Evolutionary conservation across 2,888 invertebrate species (phyloP), one percentile per base, ranked within the genome.

Genomic region (Leptinotarsa peninsularis): DNA sequence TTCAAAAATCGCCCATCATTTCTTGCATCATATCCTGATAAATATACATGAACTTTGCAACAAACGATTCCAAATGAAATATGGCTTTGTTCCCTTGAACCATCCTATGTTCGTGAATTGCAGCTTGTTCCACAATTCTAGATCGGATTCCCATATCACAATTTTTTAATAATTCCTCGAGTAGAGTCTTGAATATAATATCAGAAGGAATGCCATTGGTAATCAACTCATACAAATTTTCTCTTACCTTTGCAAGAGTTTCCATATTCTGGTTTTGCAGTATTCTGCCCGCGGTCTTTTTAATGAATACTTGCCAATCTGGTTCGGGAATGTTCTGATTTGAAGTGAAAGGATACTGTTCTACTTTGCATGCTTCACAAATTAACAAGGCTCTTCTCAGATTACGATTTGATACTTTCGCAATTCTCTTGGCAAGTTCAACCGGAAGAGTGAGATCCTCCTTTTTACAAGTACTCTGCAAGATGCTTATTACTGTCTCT

Each of bases 11-110:
- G n/a, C 69, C 78, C 58, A 78, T 66, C 71, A 81, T 69, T 66
- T 79, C 75, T 68, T 79, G 78, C 78, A 80, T 76, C 73, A 78
- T 76, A 72, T 70, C 77, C 66, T 79, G 78, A 79, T 79, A 78
- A 63, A 81, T 79, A 66, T 73, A 78, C 99, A 99, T 99, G 87
- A 98, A 98, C 83, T 95, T 95, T 0, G 97, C 97, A 67, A 98
- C 94, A 90, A 99, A 99, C 3, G 98, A 98, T 89, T 99, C 99
- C 71, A 99, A 90, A 88, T 99, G 99, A 85, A 97, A 98, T 83
- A 99, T 98, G 27, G 95, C 93, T 89, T 99, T 99, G 83, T 95
- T 96, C 21, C 99, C 99, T 73, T 94, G 92, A 83, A 95, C 93
- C 92, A 98, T 94, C 81, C 96, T 92, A 86, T 98, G 97, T 87